Percentiles rank a stretch among this genome's conserved stretches.
phyloP scores from a whole-genome alignment of 2,113 vertebrate genomes.

The Poicephalus gulielmi region DNA sequence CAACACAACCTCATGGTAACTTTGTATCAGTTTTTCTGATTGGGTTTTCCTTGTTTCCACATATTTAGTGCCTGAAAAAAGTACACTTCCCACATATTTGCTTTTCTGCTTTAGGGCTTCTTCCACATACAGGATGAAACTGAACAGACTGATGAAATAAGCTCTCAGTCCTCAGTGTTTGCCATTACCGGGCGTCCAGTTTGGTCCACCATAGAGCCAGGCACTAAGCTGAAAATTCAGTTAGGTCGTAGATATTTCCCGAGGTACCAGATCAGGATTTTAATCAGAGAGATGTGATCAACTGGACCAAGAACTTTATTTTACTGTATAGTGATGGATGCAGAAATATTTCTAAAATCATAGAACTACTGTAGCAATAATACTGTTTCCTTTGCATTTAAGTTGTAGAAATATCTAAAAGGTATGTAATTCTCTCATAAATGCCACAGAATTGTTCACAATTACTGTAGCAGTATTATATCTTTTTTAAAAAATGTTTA shows the following conservation, averaged over 20 bases:
- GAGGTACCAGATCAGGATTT: neutral
- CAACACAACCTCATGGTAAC: neutral
- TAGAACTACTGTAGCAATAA: neutral
- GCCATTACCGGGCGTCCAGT: neutral
- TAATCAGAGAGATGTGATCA: neutral
- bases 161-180: neutral
- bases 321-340: neutral
- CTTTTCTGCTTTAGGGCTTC: neutral
- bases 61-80: neutral
- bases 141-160: neutral
- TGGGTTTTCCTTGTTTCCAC: neutral
- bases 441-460: neutral
- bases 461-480: neutral
- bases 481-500: neutral
- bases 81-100: rapidly evolving
- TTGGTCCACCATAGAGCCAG: neutral
- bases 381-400: neutral
- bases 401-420: neutral
- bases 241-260: neutral
- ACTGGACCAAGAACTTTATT: neutral
- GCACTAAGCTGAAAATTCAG: neutral
- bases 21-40: neutral
- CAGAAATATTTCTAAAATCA: neutral
- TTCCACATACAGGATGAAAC: neutral
- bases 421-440: neutral